phyloP scores from a whole-genome alignment of 1,140 invertebrate species.

The Matsumurasca onukii region DNA sequence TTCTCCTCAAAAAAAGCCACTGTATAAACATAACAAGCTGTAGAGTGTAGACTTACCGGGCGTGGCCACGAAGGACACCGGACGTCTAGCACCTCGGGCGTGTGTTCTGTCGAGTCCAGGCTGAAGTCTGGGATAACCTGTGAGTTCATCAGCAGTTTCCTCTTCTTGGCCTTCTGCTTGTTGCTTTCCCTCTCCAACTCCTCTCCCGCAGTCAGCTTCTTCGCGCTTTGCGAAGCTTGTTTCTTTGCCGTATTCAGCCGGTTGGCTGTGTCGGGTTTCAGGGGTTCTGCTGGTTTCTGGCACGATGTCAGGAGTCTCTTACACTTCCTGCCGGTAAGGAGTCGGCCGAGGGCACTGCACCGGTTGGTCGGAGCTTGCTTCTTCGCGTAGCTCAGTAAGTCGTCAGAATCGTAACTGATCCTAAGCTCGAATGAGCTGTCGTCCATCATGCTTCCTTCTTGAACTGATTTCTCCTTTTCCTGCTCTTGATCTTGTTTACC shows the following conservation, averaged over 20 bases:
- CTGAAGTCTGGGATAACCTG: neutral
- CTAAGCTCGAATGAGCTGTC: neutral
- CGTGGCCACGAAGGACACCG: no score
- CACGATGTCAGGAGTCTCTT: conserved; percentile 15
- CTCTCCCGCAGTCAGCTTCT: neutral
- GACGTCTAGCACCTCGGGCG: no score
- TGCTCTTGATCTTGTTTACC: neutral
- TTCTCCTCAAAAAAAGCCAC: neutral
- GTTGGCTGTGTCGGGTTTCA: neutral
- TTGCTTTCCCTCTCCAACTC: neutral
- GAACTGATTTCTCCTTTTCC: neutral
- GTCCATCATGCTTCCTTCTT: conserved; percentile 1
- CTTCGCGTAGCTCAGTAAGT: conserved; percentile 11
- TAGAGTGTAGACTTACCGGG: no score
- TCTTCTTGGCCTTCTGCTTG: neutral
- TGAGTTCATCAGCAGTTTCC: neutral
- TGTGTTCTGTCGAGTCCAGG: neutral
- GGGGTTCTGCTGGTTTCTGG: neutral
- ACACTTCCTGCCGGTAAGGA: conserved; percentile 10
- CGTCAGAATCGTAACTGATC: conserved; percentile 18
- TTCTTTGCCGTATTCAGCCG: neutral
- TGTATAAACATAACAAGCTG: neutral
- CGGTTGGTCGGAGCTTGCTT: neutral
- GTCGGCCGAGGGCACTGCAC: neutral
- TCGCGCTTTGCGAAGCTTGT: neutral